Conservation (phyloP, 2,797 vertebrate species). For the Prionace glauca region DNA sequence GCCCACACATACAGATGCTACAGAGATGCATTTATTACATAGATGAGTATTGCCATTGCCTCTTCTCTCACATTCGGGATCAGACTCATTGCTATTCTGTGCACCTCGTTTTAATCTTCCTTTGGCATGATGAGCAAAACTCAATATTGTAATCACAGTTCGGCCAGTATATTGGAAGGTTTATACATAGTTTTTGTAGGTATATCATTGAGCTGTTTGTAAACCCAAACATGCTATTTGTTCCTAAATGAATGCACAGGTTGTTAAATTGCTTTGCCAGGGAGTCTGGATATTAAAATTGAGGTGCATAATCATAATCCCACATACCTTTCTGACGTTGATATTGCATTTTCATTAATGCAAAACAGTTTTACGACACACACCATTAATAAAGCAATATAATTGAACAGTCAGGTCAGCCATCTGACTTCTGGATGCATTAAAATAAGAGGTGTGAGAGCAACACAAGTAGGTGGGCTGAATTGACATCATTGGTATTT, state of each 20-base stretch:
- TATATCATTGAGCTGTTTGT: neutral
- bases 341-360: neutral
- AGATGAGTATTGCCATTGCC: neutral
- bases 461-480: too few species aligned
- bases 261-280: constrained; percentile 14
- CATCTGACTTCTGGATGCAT: neutral
- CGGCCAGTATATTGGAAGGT: neutral
- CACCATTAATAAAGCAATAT: neutral
- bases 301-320: neutral
- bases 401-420: neutral
- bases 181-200: neutral
- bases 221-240: neutral
- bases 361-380: neutral
- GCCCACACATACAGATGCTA: neutral
- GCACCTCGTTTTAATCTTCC: neutral
- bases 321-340: neutral
- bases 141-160: neutral
- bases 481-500: neutral
- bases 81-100: neutral
- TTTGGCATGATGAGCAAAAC: neutral
- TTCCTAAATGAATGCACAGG: neutral
- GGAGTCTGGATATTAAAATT: neutral
- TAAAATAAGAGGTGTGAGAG: neutral
- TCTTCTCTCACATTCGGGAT: neutral
- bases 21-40: neutral